A percentile compares a stretch with the other conserved stretches of the same genome.
phyloP scores from a whole-genome alignment of 2,888 invertebrate genomes.

The Drosophila fungiperda region DNA sequence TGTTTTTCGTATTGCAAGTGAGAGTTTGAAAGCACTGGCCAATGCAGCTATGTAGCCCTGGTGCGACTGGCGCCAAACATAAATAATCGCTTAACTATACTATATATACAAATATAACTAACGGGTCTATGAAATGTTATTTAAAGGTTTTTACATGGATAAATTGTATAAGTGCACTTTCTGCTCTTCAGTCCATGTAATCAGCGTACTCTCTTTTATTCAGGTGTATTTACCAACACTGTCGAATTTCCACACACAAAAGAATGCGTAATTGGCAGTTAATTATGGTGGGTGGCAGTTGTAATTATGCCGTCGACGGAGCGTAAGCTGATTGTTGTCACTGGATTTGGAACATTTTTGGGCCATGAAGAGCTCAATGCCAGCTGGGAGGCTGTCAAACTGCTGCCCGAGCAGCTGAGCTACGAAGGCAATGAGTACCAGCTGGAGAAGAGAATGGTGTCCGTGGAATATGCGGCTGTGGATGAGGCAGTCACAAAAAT shows the following conservation, averaged over 20 bases:
- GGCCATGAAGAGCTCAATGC: constrained; percentile 88
- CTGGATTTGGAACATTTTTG: constrained; percentile 92
- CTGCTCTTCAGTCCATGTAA: background rate
- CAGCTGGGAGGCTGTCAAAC: constrained; percentile 91
- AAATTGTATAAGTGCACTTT: background rate
- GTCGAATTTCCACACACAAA: background rate
- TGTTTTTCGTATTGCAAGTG: background rate
- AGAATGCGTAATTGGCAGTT: background rate
- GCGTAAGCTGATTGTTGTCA: constrained; percentile 85
- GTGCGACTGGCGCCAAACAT: background rate
- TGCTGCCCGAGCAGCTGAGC: constrained; percentile 85
- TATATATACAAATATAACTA: background rate
- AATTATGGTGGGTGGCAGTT: constrained; percentile 26
- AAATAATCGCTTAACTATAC: background rate
- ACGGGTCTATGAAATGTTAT: background rate
- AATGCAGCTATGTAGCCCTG: constrained; percentile 4
- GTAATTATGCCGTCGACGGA: constrained; percentile 64
- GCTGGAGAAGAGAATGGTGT: constrained; percentile 87
- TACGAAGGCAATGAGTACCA: constrained; percentile 84
- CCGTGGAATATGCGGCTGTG: constrained; percentile 89
- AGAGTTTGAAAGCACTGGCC: background rate
- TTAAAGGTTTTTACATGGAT: background rate
- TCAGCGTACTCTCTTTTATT: constrained; percentile 15
- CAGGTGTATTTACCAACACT: constrained; percentile 24
- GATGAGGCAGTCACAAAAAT: constrained; percentile 87